A percentile compares a stretch with the other conserved stretches of the same genome.
These are phyloP conservation scores for Syngnathus rostellatus DNA, from an alignment of 2,797 vertebrate genomes.

Conservation along the genomic window DNA sequence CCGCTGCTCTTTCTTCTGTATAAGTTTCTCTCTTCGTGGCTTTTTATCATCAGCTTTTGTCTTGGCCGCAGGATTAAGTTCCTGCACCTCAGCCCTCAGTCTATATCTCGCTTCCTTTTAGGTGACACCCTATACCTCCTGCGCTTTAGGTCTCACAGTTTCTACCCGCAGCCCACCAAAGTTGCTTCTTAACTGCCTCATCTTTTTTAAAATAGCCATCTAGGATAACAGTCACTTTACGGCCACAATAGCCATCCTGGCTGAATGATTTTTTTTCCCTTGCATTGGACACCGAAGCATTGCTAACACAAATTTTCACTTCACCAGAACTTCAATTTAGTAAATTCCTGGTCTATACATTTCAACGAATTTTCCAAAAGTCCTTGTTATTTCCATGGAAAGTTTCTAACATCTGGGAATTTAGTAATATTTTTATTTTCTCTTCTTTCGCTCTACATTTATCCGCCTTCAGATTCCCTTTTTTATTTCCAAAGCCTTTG, in stretches of 20 bases:
- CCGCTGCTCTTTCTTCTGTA: slow-evolving; percentile 22
- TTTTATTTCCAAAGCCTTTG: slow-evolving; percentile 33
- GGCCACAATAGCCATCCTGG: too few species aligned
- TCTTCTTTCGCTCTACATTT: slow-evolving; percentile 29
- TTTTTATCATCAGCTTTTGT: slow-evolving; percentile 52
- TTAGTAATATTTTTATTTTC: slow-evolving; percentile 10
- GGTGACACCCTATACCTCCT: slow-evolving; percentile 64
- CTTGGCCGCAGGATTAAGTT: slow-evolving; percentile 50
- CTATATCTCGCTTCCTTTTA: slow-evolving; percentile 45
- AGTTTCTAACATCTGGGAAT: neutral
- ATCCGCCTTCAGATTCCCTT: slow-evolving; percentile 39
- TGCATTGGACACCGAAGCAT: too few species aligned
- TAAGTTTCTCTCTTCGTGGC: slow-evolving; percentile 23
- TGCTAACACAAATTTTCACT: too few species aligned
- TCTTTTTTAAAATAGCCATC: neutral
- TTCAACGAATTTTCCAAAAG: neutral
- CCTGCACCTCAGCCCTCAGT: slow-evolving; percentile 47
- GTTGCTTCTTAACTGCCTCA: slow-evolving; percentile 13
- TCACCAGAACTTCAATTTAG: neutral
- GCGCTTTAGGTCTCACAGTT: slow-evolving; percentile 48
- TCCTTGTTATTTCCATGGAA: neutral
- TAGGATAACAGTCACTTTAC: neutral
- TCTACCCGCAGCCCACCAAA: slow-evolving; percentile 43
- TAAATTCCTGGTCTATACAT: neutral
- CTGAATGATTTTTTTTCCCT: neutral